Evolutionary conservation across 2,113 vertebrate genomes (phyloP), one percentile per base, ranked within the genome.

Genomic region (Anoura caudifer): DNA sequence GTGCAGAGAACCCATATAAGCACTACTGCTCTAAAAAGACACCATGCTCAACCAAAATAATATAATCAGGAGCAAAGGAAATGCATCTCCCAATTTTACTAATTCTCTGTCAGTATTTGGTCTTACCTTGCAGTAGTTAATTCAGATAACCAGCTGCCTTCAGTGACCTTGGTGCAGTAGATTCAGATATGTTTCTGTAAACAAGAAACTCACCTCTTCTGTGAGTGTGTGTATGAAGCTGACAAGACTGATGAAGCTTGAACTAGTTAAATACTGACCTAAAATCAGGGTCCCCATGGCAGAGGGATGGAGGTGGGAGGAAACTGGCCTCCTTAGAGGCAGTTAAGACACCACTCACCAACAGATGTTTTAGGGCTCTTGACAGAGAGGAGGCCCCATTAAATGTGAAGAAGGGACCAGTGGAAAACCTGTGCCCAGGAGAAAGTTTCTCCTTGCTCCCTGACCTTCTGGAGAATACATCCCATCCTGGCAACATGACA

Each of bases 311-410:
- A 5, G 3, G 9, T 41, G 19, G 76, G 19, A 59, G 31, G 15
- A 59, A 26, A 36, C 17, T 13, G 17, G 22, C 16, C 22, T 8
- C 7, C 38, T 28, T 28, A 52, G n/a, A 4, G 3, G 33, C 38
- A 14, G 5, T 19, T 12, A 38, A 47, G n/a, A 22, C 4, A 4
- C 15, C 45, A 3, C 8, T n/a, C 17, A 6, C 0, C 7, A 87
- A 56, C 61, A 26, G 4, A 33, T 50, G 11, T 50, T 9, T 33
- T 61, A 41, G n/a, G 19, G 20, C 38, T n/a, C 5, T 8, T 17
- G 17, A 20, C 31, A 69, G 72, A 87, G 45, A 41, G 47, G 36
- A 67, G 12, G 50, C 50, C 50, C 50, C 16, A 17, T 17, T 52
- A 17, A 52, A 52, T 52, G 15, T 52, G 50, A 19, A 70, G 47